A percentile compares a stretch with the other conserved stretches of the same genome.
Evolutionary conservation across 30 jellyfish, hydroid and myxozoan species (phyloP).

Genomic region (Aurelia coerulea): DNA sequence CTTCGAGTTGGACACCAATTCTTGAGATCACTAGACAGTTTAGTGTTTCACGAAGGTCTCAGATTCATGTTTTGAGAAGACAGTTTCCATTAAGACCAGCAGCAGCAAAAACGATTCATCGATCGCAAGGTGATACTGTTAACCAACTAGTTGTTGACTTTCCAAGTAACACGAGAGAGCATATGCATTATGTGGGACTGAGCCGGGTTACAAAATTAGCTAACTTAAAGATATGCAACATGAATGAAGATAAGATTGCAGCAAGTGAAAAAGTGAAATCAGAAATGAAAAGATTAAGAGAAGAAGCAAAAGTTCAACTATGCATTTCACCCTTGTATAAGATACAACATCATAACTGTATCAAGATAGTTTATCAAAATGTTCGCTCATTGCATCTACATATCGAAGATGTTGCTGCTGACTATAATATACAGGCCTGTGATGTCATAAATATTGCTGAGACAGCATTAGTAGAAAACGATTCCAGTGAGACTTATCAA

Average conservation of each 20-base stretch:
- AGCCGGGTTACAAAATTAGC: constrained; percentile 14
- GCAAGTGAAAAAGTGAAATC: constrained; percentile 10
- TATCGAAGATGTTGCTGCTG: not conserved
- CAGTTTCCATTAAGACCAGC: constrained; percentile 55
- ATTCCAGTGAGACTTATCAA: not conserved
- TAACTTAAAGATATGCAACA: not conserved
- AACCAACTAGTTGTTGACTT: constrained; percentile 9
- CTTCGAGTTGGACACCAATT: constrained; percentile 29
- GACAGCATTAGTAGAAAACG: not conserved
- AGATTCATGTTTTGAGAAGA: not conserved
- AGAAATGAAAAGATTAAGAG: constrained; percentile 31
- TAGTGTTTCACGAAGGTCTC: not conserved
- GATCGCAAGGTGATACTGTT: constrained; percentile 50
- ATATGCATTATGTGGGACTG: constrained; percentile 43
- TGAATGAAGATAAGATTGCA: not conserved
- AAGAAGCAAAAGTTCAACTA: not conserved
- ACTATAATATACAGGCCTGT: constrained; percentile 5
- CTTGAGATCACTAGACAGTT: constrained; percentile 22
- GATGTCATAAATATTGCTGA: constrained; percentile 34
- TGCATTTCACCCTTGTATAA: not conserved
- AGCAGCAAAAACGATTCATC: constrained; percentile 39
- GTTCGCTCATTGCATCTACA: constrained; percentile 23
- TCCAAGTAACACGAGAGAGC: constrained; percentile 10
- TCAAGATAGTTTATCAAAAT: constrained; percentile 17
- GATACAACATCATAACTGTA: not conserved